Evolutionary conservation across 2,113 vertebrate species (phyloP), one percentile per base, ranked within the genome.

Genomic region (Philantomba maxwellii): DNA sequence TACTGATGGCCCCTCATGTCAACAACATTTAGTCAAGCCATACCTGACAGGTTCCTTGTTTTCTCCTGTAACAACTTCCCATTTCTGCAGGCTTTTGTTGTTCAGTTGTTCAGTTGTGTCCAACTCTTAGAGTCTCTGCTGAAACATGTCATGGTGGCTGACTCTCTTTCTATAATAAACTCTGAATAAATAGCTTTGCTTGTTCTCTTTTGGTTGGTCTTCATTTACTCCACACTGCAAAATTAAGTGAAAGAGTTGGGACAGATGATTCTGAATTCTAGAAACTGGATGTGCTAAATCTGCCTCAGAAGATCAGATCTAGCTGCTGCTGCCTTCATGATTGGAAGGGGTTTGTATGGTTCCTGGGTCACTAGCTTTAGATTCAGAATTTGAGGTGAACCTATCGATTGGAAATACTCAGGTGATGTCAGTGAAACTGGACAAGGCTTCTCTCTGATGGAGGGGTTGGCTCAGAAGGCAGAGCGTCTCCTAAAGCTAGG

Each of bases 181-280:
- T 82, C 73, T 93, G 80, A 77, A 73, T 30, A 77, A 78, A 89
- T 11, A 94, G 11, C 30, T 55, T 39, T 94, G 13, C 51, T 30
- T 47, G 7, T 58, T 43, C 51, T 62, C 45, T 13, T 73, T 55
- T 49, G 43, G 33, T 8, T 39, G n/a, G 7, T 43, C 43, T 88
- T 84, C 23, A 13, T 47, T 66, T 85, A 88, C 39, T 81, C 39
- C 21, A 60, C 30, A n/a, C 2, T 60, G 33, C 13, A 57, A 75
- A 75, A 75, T 75, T 39, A 43, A 70, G 85, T 57, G 19, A 26
- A 91, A 78, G 47, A 16, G 3, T 2, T 53, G 9, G 39, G 60
- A 78, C 0, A 49, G 51, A 53, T n/a, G 39, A 84, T 19, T 78
- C 51, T 66, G 53, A 58, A 73, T 81, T 93, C 53, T 60, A 78